Evolutionary conservation across 2,797 vertebrate genomes (phyloP).

Genomic region (Gallinago nigripennis): DNA sequence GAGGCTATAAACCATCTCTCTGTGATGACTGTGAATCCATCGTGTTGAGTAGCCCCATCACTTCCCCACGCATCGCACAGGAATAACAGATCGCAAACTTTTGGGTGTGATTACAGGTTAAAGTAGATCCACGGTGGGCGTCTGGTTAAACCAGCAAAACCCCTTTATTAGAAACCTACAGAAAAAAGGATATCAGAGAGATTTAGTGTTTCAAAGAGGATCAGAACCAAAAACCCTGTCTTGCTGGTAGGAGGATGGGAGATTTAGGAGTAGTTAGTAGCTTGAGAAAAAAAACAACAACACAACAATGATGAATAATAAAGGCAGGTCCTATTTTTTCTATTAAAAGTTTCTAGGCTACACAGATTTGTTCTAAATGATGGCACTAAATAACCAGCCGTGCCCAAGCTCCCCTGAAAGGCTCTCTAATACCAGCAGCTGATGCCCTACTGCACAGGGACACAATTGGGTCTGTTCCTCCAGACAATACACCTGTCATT

Average conservation of each 20-base stretch:
- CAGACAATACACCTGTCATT: constrained; percentile 77
- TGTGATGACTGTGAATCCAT: rapidly evolving
- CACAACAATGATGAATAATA: neutral
- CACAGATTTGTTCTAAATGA: constrained; percentile 15
- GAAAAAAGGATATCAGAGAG: neutral
- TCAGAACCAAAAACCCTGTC: neutral
- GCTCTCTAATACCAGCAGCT: constrained; percentile 51
- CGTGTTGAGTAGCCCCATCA: rapidly evolving
- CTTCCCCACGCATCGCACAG: neutral
- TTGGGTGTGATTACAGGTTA: neutral
- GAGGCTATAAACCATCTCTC: neutral
- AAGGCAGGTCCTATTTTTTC: neutral
- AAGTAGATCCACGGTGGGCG: neutral
- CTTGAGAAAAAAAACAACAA: neutral
- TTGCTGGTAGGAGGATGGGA: neutral
- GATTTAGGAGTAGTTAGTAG: constrained; percentile 14
- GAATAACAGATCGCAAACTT: neutral
- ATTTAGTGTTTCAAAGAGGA: neutral
- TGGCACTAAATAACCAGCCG: constrained; percentile 8
- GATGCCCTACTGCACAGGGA: constrained; percentile 41
- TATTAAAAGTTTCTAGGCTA: constrained; percentile 45
- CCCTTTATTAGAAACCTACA: neutral
- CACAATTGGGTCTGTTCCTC: constrained; percentile 74
- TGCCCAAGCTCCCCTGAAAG: constrained; percentile 23
- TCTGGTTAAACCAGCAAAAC: neutral